Conservation (phyloP, 2,113 vertebrate genomes). For the pig (Sus scrofa) region T2T-Sscrofa CM000813.6:3826001-3826500, state of each 20-base stretch:
- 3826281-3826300: accelerated
- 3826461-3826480: constrained; percentile 84
- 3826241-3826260: too few species aligned
- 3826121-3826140: accelerated
- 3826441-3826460: constrained; percentile 85
- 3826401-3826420: not conserved
- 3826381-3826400: not conserved
- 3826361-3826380: accelerated
- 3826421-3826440: constrained; percentile 81
- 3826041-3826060: accelerated
- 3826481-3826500: constrained; percentile 88
- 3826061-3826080: not conserved
- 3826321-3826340: accelerated
- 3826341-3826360: not conserved
- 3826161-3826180: not conserved
- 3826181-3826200: not conserved
- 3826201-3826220: not conserved
- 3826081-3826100: accelerated
- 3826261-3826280: too few species aligned
- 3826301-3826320: not conserved
- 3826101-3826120: not conserved
- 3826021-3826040: not conserved
- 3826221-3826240: not conserved
- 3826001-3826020: accelerated
- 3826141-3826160: accelerated